These are phyloP conservation scores for Dyspetes luteomarginatus DNA, from an alignment of 2,888 invertebrate genomes.

Conservation along the genomic window DNA sequence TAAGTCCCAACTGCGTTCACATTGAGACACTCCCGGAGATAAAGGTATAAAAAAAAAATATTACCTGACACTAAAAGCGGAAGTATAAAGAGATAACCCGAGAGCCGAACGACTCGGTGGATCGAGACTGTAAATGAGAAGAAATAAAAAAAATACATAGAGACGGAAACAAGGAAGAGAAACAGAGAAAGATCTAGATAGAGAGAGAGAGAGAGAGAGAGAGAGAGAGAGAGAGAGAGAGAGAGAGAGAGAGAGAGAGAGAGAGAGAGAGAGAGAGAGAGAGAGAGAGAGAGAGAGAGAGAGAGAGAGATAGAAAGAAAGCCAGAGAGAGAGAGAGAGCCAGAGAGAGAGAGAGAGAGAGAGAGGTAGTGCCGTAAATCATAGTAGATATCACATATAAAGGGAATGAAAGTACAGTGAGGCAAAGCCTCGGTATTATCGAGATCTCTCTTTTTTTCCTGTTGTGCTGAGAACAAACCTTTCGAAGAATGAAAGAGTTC, in stretches of 20 bases:
- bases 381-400: conserved; percentile 37
- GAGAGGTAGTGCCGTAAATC: conserved; percentile 41
- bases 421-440: conserved; percentile 43
- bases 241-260: conserved; percentile 34
- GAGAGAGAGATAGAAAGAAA: neutral
- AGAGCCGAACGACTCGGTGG: conserved; percentile 36
- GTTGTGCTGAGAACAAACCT: conserved; percentile 9
- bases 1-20: conserved; percentile 1
- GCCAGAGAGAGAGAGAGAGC: neutral
- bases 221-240: neutral
- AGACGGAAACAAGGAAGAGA: neutral
- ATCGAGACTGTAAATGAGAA: conserved; percentile 50
- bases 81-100: conserved; percentile 30
- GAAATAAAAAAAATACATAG: conserved; percentile 40
- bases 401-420: conserved; percentile 48
- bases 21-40: neutral
- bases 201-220: neutral
- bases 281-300: conserved; percentile 12
- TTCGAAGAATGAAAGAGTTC: conserved; percentile 37
- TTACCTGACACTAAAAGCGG: conserved; percentile 43
- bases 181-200: neutral
- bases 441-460: conserved; percentile 7
- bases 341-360: neutral
- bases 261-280: conserved; percentile 37
- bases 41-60: conserved; percentile 36